phyloP scores from a whole-genome alignment of 1,140 invertebrate genomes.

The Rhysida immarginata region DNA sequence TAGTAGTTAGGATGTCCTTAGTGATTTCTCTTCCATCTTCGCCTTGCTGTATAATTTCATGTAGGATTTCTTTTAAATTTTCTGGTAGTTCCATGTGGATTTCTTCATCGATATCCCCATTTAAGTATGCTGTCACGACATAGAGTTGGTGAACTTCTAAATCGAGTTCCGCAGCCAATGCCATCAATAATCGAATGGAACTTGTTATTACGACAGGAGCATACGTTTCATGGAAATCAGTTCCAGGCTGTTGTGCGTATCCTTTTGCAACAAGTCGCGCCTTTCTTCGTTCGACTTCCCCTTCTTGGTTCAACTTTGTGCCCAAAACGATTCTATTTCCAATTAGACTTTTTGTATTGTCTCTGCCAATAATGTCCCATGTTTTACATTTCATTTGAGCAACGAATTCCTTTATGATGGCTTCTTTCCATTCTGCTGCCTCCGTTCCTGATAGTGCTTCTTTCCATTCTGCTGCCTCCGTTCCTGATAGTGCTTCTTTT shows the following conservation, averaged over 20 bases:
- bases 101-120: constrained; percentile 12
- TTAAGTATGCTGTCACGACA: constrained; percentile 17
- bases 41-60: not conserved
- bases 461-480: not conserved
- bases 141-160: constrained; percentile 17
- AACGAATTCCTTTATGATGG: not conserved
- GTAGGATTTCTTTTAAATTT: constrained; percentile 1
- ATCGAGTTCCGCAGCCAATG: constrained; percentile 13
- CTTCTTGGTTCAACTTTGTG: not conserved
- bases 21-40: constrained; percentile 13
- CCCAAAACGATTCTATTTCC: not conserved
- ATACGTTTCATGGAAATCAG: constrained; percentile 21
- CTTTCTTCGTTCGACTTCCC: not conserved
- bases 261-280: constrained; percentile 19
- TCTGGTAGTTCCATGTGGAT: constrained; percentile 17
- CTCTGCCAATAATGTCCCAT: not conserved
- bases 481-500: not conserved
- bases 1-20: not conserved
- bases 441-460: not conserved
- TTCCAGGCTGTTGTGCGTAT: constrained; percentile 16
- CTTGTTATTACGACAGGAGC: constrained; percentile 14
- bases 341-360: not conserved
- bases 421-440: not conserved
- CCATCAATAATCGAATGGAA: constrained; percentile 16
- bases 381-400: not conserved